A percentile compares a stretch with the other conserved stretches of the same genome.
These are phyloP conservation scores for Cosmia trapezina DNA, from an alignment of 2,888 invertebrate species.

Conservation along the genomic window DNA sequence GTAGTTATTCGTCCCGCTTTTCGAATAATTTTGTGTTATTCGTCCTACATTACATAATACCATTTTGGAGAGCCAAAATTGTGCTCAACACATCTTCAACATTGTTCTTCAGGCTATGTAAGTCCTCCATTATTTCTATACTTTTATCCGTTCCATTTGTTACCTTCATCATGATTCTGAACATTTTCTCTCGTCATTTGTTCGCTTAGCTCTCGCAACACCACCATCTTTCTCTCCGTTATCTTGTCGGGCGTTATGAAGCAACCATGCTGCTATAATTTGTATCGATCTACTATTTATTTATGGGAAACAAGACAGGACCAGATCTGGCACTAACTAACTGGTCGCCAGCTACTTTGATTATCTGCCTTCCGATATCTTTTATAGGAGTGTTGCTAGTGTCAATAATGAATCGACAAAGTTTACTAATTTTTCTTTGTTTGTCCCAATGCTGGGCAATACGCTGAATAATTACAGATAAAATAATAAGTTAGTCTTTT, in stretches of 20 bases:
- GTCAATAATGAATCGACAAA: neutral
- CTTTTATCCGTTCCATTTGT: neutral
- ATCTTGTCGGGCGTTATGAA: conserved; percentile 73
- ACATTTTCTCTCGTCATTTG: neutral
- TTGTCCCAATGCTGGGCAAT: neutral
- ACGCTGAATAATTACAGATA: neutral
- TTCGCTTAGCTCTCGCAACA: conserved; percentile 32
- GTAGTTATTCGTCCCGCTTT: too few species aligned
- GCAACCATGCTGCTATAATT: conserved; percentile 78
- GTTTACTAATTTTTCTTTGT: neutral
- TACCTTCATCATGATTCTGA: neutral
- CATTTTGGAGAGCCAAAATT: neutral
- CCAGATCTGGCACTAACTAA: conserved; percentile 52
- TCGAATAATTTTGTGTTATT: too few species aligned
- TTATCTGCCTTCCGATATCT: conserved; percentile 34
- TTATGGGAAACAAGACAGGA: conserved; percentile 73
- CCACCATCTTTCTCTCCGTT: conserved; percentile 16
- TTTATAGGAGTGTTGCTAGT: neutral
- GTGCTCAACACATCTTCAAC: neutral
- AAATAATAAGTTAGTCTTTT: neutral
- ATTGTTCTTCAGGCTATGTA: neutral
- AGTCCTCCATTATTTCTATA: neutral
- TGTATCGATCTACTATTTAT: conserved; percentile 77
- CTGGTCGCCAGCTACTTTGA: conserved; percentile 36
- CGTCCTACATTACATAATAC: too few species aligned